Percentiles rank a stretch among this genome's conserved stretches.
These are phyloP conservation scores for Leptinotarsa undecemlineata DNA, from an alignment of 1,140 invertebrate genomes.

Conservation along the genomic window DNA sequence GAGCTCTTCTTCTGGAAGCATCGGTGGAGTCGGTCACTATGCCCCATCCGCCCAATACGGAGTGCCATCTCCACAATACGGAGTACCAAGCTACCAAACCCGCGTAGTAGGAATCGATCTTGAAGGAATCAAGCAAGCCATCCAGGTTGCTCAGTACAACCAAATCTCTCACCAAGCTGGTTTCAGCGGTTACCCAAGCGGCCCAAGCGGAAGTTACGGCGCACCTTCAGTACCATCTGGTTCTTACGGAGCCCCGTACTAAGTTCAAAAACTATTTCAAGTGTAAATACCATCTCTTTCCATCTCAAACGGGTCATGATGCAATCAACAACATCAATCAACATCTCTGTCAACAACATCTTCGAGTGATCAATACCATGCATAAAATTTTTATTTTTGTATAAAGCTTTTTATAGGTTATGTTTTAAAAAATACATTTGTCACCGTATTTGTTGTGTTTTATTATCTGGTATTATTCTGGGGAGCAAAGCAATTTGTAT, in stretches of 20 bases:
- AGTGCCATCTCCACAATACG: constrained; percentile 63
- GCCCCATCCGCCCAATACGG: constrained; percentile 65
- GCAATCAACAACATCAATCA: constrained; percentile 46
- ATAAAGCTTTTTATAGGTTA: constrained; percentile 57
- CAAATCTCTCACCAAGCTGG: constrained; percentile 56
- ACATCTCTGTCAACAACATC: constrained; percentile 38
- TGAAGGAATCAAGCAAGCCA: constrained; percentile 75
- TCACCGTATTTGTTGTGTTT: constrained; percentile 50
- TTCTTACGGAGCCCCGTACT: constrained; percentile 64
- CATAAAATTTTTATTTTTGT: constrained; percentile 53
- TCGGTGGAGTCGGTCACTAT: constrained; percentile 58
- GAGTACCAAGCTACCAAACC: constrained; percentile 61
- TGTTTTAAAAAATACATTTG: constrained; percentile 57
- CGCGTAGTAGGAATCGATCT: constrained; percentile 75
- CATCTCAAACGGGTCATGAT: constrained; percentile 56
- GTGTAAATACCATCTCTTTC: constrained; percentile 45
- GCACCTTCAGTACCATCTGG: constrained; percentile 57
- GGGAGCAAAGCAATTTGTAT: too few relatives aligned
- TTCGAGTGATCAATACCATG: constrained; percentile 41
- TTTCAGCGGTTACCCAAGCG: constrained; percentile 62
- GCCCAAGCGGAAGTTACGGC: constrained; percentile 53
- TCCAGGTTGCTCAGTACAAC: constrained; percentile 75
- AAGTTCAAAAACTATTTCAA: constrained; percentile 48
- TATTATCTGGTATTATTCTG: neutral
- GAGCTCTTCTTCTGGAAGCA: constrained; percentile 59